Conservation (phyloP, 37 sponge, comb jelly and placozoan genomes). For the Lycopodina hypogea region DNA sequence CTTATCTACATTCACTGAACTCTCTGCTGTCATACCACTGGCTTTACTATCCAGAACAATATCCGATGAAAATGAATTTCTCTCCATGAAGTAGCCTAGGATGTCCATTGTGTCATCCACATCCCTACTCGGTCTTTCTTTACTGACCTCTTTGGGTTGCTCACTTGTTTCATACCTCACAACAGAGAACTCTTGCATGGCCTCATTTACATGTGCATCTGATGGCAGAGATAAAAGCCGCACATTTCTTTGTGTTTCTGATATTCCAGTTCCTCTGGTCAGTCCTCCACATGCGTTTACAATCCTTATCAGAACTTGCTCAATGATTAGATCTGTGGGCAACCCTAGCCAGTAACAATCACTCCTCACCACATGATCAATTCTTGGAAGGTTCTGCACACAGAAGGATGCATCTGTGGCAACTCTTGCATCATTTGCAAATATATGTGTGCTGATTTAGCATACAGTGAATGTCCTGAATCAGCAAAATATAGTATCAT, state of each 20-base stretch:
- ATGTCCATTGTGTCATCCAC: conserved; percentile 25
- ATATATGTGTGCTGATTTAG: conserved; percentile 28
- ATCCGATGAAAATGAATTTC: conserved; percentile 31
- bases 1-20: no score
- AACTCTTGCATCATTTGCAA: conserved; percentile 18
- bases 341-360: conserved; percentile 30
- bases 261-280: conserved; percentile 25
- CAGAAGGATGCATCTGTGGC: conserved; percentile 22
- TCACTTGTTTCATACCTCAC: conserved; percentile 40
- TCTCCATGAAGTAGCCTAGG: conserved; percentile 7
- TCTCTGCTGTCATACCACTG: conserved; percentile 18
- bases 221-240: conserved; percentile 36
- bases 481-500: conserved; percentile 23
- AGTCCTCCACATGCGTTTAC: conserved; percentile 41
- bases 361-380: conserved; percentile 25
- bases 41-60: conserved; percentile 6
- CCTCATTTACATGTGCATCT: conserved; percentile 32
- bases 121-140: conserved; percentile 32
- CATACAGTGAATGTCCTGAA: no score
- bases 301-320: conserved; percentile 53
- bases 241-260: conserved; percentile 9
- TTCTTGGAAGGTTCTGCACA: conserved; percentile 28
- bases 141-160: conserved; percentile 34
- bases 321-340: conserved; percentile 24
- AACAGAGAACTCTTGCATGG: conserved; percentile 40